Percentiles rank a stretch among this genome's conserved stretches.
Conservation (phyloP, 2,888 invertebrate genomes). For the Andricus quercusramuli region DNA sequence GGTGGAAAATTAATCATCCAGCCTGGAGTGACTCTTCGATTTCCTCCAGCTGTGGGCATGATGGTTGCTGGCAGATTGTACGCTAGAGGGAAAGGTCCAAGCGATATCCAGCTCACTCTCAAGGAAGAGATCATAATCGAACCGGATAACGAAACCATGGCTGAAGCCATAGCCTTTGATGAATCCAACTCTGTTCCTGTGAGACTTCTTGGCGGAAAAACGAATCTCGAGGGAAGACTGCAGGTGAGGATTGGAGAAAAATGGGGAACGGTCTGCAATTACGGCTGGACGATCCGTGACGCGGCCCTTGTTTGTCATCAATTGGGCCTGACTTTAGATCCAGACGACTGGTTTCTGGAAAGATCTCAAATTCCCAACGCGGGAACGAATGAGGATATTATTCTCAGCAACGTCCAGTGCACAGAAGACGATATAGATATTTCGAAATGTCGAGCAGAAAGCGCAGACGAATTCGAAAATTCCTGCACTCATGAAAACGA, state of each 20-base stretch:
- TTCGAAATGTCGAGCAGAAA: conserved; percentile 91
- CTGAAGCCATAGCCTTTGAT: conserved; percentile 80
- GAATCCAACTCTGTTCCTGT: conserved; percentile 86
- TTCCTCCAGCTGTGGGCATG: conserved; percentile 96
- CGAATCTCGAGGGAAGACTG: conserved; percentile 91
- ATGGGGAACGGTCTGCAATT: conserved; percentile 99
- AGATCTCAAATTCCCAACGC: conserved; percentile 89
- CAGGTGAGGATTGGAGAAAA: conserved; percentile 87
- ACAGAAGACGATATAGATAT: conserved; percentile 94
- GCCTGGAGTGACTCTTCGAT: conserved; percentile 92
- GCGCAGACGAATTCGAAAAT: conserved; percentile 89
- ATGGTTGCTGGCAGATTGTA: conserved; percentile 96
- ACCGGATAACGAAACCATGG: conserved; percentile 83
- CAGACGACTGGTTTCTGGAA: conserved; percentile 93
- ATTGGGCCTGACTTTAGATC: conserved; percentile 94
- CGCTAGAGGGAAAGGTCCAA: conserved; percentile 88
- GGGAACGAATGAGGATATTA: conserved; percentile 87
- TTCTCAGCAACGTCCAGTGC: conserved; percentile 94
- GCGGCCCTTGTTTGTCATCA: conserved; percentile 98
- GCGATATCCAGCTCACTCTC: conserved; percentile 89
- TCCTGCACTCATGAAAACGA: conserved; percentile 93
- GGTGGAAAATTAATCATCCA: conserved; percentile 94
- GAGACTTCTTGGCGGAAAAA: conserved; percentile 89
- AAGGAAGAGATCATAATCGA: conserved; percentile 86
- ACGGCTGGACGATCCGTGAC: conserved; percentile 95